Evolutionary conservation across 2,888 invertebrate genomes (phyloP).

Genomic region (Anagyrus pseudococci): DNA sequence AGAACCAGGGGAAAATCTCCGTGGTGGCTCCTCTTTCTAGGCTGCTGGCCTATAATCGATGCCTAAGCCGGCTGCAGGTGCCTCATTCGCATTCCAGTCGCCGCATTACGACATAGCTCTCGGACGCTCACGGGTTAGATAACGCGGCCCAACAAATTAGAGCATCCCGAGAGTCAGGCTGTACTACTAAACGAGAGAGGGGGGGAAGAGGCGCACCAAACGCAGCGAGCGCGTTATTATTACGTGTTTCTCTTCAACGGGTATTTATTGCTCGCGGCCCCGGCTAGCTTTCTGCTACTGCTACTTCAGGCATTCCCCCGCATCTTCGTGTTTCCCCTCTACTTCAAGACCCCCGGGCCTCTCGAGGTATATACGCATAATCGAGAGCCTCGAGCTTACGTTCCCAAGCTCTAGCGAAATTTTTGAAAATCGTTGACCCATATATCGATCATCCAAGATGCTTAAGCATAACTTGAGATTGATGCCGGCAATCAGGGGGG

Average conservation of each 20-base stretch:
- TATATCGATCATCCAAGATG: too few species aligned
- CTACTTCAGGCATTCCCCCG: too few species aligned
- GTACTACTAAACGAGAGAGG: neutral
- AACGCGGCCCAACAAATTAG: slow-evolving; percentile 28
- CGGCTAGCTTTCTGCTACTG: neutral
- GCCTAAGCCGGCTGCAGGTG: slow-evolving; percentile 29
- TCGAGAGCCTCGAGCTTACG: too few species aligned
- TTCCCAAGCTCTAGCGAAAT: too few species aligned
- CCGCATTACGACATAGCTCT: slow-evolving; percentile 20
- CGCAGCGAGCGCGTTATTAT: slow-evolving; percentile 21
- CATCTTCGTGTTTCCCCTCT: too few species aligned
- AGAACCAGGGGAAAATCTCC: neutral
- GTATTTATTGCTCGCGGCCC: slow-evolving; percentile 13
- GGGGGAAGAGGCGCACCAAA: neutral
- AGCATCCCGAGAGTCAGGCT: slow-evolving; percentile 24
- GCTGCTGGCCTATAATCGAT: slow-evolving; percentile 38
- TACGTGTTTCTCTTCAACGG: slow-evolving; percentile 12
- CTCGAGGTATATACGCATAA: too few species aligned
- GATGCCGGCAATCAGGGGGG: too few species aligned
- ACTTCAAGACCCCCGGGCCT: too few species aligned
- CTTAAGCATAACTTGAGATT: too few species aligned
- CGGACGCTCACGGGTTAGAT: too few species aligned
- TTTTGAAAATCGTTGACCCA: too few species aligned
- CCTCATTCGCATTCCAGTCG: slow-evolving; percentile 15
- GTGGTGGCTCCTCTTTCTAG: too few species aligned